Evolutionary conservation across 2,113 vertebrate species (phyloP).

Genomic region (Phyllostomus discolor): DNA sequence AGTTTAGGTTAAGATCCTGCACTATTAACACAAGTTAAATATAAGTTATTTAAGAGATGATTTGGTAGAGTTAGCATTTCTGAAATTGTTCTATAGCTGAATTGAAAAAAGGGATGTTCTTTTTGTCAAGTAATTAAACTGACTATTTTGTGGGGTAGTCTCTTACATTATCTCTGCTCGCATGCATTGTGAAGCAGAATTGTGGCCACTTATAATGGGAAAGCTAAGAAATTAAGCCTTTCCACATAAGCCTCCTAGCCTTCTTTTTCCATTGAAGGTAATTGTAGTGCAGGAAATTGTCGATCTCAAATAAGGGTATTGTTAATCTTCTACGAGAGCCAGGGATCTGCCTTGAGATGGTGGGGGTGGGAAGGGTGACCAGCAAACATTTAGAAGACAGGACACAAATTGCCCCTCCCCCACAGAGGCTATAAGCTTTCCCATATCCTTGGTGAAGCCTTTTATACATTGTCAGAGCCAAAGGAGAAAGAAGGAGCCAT

Average conservation of each 20-base stretch:
- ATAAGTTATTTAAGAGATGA: conserved; percentile 44
- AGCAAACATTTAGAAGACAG: neutral
- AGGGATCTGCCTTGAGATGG: neutral
- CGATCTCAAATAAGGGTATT: neutral
- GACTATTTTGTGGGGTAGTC: neutral
- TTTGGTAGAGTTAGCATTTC: conserved; percentile 41
- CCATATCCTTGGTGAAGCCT: neutral
- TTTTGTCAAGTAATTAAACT: conserved; percentile 48
- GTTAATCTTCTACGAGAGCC: neutral
- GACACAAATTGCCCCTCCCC: neutral
- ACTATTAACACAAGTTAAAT: neutral
- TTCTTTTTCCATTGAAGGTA: conserved; percentile 1
- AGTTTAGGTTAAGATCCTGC: conserved; percentile 5
- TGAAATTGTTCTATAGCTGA: conserved; percentile 39
- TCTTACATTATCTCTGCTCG: conserved; percentile 38
- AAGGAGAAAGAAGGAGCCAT: neutral
- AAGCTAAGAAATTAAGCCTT: conserved; percentile 44
- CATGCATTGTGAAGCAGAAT: neutral
- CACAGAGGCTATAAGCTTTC: neutral
- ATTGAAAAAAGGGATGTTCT: conserved; percentile 15
- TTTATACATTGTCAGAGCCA: neutral
- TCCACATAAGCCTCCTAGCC: neutral
- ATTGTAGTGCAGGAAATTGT: neutral
- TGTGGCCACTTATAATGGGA: neutral
- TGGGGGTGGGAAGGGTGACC: neutral